Conservation (phyloP, 2,113 vertebrate genomes). For the Nannobrachium achirus region DNA sequence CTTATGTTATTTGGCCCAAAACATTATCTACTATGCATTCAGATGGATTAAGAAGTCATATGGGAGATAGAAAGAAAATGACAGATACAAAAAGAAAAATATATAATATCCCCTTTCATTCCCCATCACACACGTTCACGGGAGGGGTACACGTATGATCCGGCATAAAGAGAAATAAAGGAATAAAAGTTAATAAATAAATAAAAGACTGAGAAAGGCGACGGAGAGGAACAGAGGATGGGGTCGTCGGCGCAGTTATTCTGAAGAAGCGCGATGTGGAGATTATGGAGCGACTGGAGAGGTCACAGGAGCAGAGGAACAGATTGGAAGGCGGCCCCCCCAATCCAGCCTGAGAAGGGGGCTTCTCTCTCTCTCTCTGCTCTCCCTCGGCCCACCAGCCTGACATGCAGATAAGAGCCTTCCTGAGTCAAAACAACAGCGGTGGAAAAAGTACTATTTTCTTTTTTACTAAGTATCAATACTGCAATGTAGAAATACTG, state of each 20-base stretch:
- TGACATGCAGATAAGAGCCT: conserved; percentile 78
- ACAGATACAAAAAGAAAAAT: conserved; percentile 98
- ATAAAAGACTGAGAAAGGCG: conserved; percentile 20
- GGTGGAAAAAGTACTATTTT: no score
- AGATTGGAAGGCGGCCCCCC: conserved; percentile 25
- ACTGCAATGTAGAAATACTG: no score
- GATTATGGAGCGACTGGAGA: conserved; percentile 51
- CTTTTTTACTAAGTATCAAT: no score
- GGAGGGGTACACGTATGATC: conserved; percentile 63
- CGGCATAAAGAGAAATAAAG: conserved; percentile 29
- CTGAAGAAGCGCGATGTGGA: conserved; percentile 64
- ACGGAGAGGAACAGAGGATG: conserved; percentile 17
- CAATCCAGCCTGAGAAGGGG: conserved; percentile 50
- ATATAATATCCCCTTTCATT: conserved; percentile 97
- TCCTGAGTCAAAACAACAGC: conserved; percentile 73
- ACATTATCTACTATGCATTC: conserved; percentile 99
- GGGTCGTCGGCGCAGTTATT: conserved; percentile 64
- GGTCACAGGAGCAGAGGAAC: conserved; percentile 55
- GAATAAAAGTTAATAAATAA: conserved; percentile 60
- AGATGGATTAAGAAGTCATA: conserved; percentile 99
- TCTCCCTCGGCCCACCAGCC: conserved; percentile 66
- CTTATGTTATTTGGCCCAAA: conserved; percentile 99
- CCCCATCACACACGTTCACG: conserved; percentile 73
- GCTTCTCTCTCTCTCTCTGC: conserved; percentile 59
- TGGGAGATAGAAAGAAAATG: conserved; percentile 99